Evolutionary conservation across 1,140 invertebrate genomes (phyloP), one percentile per base, ranked within the genome.

Genomic region (Heliconius melpomene): DNA sequence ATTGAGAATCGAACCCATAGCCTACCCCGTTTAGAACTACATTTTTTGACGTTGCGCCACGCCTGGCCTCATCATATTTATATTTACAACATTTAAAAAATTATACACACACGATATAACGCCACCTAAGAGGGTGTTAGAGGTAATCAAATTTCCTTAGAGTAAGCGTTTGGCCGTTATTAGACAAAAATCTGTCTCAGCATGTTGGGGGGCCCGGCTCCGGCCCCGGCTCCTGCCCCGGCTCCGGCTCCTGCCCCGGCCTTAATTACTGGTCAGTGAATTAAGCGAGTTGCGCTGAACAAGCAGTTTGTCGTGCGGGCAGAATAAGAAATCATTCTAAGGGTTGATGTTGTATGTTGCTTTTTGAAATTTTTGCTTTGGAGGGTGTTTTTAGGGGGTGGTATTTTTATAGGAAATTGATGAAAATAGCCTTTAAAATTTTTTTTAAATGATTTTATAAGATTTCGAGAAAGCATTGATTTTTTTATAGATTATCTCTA

Each of bases 151-250:
- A 79, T 79, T 79, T 79, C 72, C 54, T 72, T 72, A 72, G 18
- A 70, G 50, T 18, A 32, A 46, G 11, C 60, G 72, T 72, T 54
- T 72, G 36, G 72, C 26, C 74, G 72, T 83, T 66, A 84, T 85
- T 79, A 79, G 77, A 60, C 77, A 88, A 89, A 89, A 89, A 88
- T 87, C 80, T 81, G 78, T 81, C 82, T 88, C 88, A 89, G 88
- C 88, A 87, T 84, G 50, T 82, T 84, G 72, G 81, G 80, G 77
- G 79, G 26, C 72, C 6, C 40, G 40, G 40, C 40, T 13, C 40
- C 13, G 40, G 13, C 40, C 40, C 40, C 40, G 40, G 40, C 11
- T 3, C 40, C 11, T 11, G 11, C 40, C 13, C 11, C 40, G 40
- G 40, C 40, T 5, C 29, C 29, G 38, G 29, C 29, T 13, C 40